Evolutionary conservation across 2,888 invertebrate species (phyloP), one percentile per base, ranked within the genome.

Genomic region (Rutpela maculata): DNA sequence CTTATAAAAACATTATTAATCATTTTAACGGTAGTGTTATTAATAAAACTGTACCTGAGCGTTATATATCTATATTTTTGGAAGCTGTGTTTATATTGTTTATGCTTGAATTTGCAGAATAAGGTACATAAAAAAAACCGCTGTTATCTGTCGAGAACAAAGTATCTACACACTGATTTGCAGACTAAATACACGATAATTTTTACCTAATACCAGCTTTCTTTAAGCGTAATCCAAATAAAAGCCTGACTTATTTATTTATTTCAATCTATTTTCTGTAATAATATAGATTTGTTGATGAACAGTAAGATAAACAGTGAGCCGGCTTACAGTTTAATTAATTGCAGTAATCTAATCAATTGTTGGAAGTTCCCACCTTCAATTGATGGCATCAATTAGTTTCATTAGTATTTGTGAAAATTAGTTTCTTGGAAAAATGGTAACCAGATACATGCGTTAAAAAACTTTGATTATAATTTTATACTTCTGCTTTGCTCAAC

Each of bases 251-350:
- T 26, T 35, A 63, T 31, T 63, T 63, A 38, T 35, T 63, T 38
- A 63, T 66, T 19, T 50, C 43, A 66, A 63, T 63, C 17, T 31
- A 63, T 43, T 66, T 66, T 66, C 50, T 50, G 19, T 43, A 50
- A 59, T 59, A 59, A 59, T 19, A 19, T 22, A 59, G 18, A 59
- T 59, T 59, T 22, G 59, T 59, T 59, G 22, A 59, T 12, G 1
- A 59, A 19, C 11, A 10, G 5, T 59, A 59, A 59, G 0, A 59
- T 59, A 59, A 59, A 19, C 59, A 59, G 19, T 12, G 19, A 9
- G 12, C 22, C 15, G 15, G 19, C 9, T 19, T 59, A 12, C 5
- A 11, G 4, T 12, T 19, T 59, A 19, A 59, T 59, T 59, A 59
- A 59, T 59, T 12, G 22, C 22, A 12, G 10, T 59, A 50, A 50